phyloP scores from a whole-genome alignment of 2,113 vertebrate species.

The Atractosteus spatula region DNA sequence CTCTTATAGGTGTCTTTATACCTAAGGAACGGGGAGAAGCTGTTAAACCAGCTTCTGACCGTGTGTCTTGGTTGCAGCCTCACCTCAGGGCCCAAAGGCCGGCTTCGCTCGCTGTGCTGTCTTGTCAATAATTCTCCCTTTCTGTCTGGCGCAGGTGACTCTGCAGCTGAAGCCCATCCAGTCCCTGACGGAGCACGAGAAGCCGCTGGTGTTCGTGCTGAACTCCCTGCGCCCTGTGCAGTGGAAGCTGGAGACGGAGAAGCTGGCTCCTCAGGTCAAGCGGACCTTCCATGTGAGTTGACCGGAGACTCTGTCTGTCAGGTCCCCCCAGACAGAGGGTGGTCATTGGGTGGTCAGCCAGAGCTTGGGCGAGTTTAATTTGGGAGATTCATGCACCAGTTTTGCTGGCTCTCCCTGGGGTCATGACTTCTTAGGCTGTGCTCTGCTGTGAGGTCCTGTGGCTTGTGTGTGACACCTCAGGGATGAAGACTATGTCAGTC shows the following conservation, averaged over 20 bases:
- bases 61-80: too few species aligned
- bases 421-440: too few species aligned
- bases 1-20: too few species aligned
- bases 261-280: conserved; percentile 71
- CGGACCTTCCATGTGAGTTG: conserved; percentile 88
- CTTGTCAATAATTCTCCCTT: neutral
- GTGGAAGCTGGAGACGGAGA: conserved; percentile 87
- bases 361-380: too few species aligned
- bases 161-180: conserved; percentile 90
- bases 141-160: conserved; percentile 62
- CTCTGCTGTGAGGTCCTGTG: too few species aligned
- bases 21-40: too few species aligned
- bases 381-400: too few species aligned
- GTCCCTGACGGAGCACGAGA: conserved; percentile 81
- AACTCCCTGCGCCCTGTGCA: conserved; percentile 79
- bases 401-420: too few species aligned
- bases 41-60: too few species aligned
- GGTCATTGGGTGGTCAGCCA: neutral
- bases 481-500: too few species aligned
- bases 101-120: neutral
- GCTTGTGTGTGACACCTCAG: too few species aligned
- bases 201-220: conserved; percentile 87
- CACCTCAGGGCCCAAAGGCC: neutral
- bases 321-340: neutral
- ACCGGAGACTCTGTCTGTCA: neutral